Percentiles rank a stretch among this genome's conserved stretches.
Conservation (phyloP, 2,888 invertebrate species). For the Melieria omissa region DNA sequence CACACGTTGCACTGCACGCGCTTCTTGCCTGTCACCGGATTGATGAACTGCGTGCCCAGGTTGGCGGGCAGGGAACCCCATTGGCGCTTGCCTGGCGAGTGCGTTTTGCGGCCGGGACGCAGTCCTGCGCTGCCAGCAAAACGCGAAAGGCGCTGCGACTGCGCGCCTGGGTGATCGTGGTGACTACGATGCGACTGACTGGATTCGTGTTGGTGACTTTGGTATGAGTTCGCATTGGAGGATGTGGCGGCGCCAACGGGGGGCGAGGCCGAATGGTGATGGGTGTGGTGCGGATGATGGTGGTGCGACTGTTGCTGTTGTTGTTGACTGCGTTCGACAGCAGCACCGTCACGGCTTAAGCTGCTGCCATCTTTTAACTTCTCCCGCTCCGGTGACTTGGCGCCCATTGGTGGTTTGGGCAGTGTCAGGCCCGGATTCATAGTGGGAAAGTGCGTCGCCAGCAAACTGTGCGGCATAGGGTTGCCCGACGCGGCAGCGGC, state of each 20-base stretch:
- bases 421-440: constrained; percentile 48
- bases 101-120: constrained; percentile 59
- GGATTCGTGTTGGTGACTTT: constrained; percentile 51
- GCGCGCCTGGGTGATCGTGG: constrained; percentile 46
- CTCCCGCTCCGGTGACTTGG: constrained; percentile 53
- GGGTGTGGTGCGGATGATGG: constrained; percentile 58
- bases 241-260: constrained; percentile 23
- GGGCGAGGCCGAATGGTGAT: constrained; percentile 41
- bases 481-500: constrained; percentile 74
- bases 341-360: constrained; percentile 57
- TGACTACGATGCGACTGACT: constrained; percentile 42
- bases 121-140: constrained; percentile 50
- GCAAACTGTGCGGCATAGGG: constrained; percentile 71
- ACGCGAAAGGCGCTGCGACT: constrained; percentile 52
- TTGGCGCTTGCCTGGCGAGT: constrained; percentile 77
- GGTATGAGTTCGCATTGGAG: constrained; percentile 47
- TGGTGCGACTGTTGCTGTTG: constrained; percentile 69
- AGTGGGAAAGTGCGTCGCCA: constrained; percentile 69
- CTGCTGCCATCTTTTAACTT: constrained; percentile 67
- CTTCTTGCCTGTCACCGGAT: constrained; percentile 94
- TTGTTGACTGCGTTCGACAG: constrained; percentile 35
- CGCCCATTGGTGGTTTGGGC: constrained; percentile 46
- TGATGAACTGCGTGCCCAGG: constrained; percentile 89
- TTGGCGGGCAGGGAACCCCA: constrained; percentile 85
- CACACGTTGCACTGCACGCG: constrained; percentile 98